Base-by-base conservation (phyloP, 2,797 vertebrate species). In the Chelon auratus region DNA sequence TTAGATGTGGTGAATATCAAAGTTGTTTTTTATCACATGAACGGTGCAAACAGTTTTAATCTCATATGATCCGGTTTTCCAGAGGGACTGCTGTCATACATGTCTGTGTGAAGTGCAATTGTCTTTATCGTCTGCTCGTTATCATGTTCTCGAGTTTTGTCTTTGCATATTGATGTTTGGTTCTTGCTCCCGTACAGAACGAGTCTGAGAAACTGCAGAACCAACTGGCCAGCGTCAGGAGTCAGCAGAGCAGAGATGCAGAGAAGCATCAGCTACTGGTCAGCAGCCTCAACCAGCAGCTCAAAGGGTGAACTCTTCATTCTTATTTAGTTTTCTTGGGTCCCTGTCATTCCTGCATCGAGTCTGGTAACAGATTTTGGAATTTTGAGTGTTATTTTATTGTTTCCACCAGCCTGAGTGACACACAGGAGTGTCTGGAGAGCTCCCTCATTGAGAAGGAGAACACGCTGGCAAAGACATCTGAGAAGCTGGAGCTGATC, bases 401-500 rank as follows among this genome's bases (percentile, higher is more conserved):
- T 40, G 69, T 33, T 57, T 48, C 57, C 1, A 52, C 37, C 42
- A 98, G 97, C 20, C 78, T 97, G 72, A 96, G 87, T 52, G 94
- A 96, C 81, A 95, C 95, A 17, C 96, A 96, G 50, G 95, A 92
- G 77, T 93, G 94, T 62, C 94, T 98, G 88, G 96, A 98, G 81
- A 96, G 92, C 42, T 95, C 95, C 0, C 94, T 97, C 17, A 89
- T 93, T 12, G 97, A 97, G 87, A 97, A 96, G 82, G 97, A 97
- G n/a, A 94, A 95, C 13, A 94, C 92, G 0, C 66, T 98, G 69
- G 92, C 93, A 56, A 92, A 93, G 78, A 89, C 78, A 0, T 91
- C 92, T 0, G 95, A 95, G 87, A 96, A 95, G 59, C 90, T 97
- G 1, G 93, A 96, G 75, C 91, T 95, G 53, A 92, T 96, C 55